These are phyloP conservation scores for Aphaenogaster floridana DNA, from an alignment of 1,140 invertebrate species.

Conservation along the genomic window DNA sequence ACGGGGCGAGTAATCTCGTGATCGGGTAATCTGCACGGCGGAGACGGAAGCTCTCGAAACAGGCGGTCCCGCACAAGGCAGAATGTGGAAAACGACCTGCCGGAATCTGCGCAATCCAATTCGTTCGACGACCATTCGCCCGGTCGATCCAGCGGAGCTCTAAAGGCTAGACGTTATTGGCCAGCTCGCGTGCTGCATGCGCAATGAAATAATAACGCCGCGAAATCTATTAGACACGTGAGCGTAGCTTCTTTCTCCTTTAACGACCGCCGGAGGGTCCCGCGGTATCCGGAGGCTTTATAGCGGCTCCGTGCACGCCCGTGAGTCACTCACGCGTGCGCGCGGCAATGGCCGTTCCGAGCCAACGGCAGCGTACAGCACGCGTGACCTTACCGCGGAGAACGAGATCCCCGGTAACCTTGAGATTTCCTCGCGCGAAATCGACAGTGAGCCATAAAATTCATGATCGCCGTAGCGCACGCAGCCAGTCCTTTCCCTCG, in stretches of 20 bases:
- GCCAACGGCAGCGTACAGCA: conserved; percentile 40
- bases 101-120: conserved; percentile 76
- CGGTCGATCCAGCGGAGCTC: conserved; percentile 67
- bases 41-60: not conserved
- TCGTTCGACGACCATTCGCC: conserved; percentile 75
- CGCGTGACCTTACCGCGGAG: conserved; percentile 53
- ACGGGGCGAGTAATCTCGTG: conserved; percentile 18
- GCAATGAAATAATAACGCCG: conserved; percentile 84
- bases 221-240: conserved; percentile 83
- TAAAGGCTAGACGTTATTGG: conserved; percentile 79
- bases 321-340: conserved; percentile 55
- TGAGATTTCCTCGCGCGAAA: conserved; percentile 53
- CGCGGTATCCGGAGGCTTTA: conserved; percentile 55
- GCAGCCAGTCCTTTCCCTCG: not conserved
- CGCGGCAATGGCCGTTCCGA: conserved; percentile 29
- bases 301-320: conserved; percentile 43
- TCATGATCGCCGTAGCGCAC: not conserved
- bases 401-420: conserved; percentile 54
- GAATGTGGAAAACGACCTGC: conserved; percentile 34
- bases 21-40: conserved; percentile 6
- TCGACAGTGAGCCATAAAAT: conserved; percentile 41
- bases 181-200: conserved; percentile 82
- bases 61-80: not conserved
- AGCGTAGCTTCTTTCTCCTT: conserved; percentile 77
- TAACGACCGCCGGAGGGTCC: conserved; percentile 79